These are phyloP conservation scores for Tetrapedia diversipes DNA, from an alignment of 2,888 invertebrate genomes.

Conservation along the genomic window DNA sequence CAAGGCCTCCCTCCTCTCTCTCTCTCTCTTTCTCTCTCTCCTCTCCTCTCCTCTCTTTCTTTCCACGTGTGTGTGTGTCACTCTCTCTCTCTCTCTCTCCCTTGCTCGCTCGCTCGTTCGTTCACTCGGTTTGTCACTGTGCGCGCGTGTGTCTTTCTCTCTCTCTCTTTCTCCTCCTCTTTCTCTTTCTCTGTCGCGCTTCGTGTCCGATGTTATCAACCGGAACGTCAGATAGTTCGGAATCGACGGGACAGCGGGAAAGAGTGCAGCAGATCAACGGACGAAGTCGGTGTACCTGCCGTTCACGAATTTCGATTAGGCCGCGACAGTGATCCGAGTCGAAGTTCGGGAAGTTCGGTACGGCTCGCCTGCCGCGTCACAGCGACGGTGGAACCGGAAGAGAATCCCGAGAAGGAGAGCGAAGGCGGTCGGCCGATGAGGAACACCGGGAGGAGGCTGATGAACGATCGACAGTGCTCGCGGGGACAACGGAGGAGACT, in stretches of 20 bases:
- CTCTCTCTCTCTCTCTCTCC: not conserved
- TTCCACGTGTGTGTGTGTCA: not conserved
- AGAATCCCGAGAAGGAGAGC: not conserved
- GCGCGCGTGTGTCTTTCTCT: not conserved
- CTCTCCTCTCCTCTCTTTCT: not conserved
- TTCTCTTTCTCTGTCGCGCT: conserved; percentile 9
- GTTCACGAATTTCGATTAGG: conserved; percentile 12
- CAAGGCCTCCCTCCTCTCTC: conserved; percentile 44
- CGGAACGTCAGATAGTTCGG: conserved; percentile 20
- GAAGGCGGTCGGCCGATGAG: conserved; percentile 64
- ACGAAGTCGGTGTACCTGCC: not conserved
- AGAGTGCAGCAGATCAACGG: conserved; percentile 1
- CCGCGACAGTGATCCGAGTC: conserved; percentile 21
- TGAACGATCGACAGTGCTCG: conserved; percentile 60
- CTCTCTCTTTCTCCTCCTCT: not conserved
- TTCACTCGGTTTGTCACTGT: not conserved
- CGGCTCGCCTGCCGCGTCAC: too few species aligned
- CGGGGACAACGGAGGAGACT: conserved; percentile 67
- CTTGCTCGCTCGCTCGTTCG: not conserved
- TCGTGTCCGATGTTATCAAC: conserved; percentile 25
- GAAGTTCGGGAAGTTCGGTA: too few species aligned
- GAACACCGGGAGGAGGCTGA: conserved; percentile 66
- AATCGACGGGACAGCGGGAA: conserved; percentile 25
- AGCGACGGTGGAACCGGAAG: not conserved
- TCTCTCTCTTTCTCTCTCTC: conserved; percentile 16